phyloP scores from a whole-genome alignment of 1,140 invertebrate species.

The Aleiodes sp. region DNA sequence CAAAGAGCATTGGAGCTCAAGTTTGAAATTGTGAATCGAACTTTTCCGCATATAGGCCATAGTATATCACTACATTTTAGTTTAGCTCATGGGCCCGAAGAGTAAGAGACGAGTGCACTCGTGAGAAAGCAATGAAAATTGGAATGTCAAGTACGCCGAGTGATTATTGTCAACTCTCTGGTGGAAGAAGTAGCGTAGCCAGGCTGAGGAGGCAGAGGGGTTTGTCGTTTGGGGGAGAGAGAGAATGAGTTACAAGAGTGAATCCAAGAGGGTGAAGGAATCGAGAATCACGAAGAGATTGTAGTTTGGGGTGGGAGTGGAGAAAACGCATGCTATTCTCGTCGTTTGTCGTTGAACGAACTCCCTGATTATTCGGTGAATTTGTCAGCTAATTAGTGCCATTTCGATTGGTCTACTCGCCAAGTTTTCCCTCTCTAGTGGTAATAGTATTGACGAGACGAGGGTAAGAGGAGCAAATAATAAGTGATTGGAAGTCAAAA shows the following conservation, averaged over 20 bases:
- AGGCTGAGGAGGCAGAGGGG: no score
- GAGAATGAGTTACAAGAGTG: not conserved
- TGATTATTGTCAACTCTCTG: slow-evolving; percentile 38
- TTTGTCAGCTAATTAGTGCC: slow-evolving; percentile 41
- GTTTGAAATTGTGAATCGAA: slow-evolving; percentile 30
- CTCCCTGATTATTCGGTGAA: slow-evolving; percentile 40
- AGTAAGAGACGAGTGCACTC: slow-evolving; percentile 23
- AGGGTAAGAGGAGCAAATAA: no score
- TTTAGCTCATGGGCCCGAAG: not conserved
- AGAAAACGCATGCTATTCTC: slow-evolving; percentile 17
- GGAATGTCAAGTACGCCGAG: slow-evolving; percentile 38
- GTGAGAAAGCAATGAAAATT: slow-evolving; percentile 40
- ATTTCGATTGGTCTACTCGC: slow-evolving; percentile 31
- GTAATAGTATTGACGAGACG: no score
- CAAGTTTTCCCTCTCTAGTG: not conserved
- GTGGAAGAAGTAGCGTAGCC: no score
- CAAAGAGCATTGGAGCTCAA: slow-evolving; percentile 26
- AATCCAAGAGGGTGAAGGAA: not conserved
- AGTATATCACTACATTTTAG: not conserved
- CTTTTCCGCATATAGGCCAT: slow-evolving; percentile 3
- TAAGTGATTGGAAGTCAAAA: no score
- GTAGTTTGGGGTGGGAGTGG: not conserved
- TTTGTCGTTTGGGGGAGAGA: slow-evolving; percentile 8
- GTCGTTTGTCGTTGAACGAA: slow-evolving; percentile 30
- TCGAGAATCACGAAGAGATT: no score